Evolutionary conservation across 2,113 vertebrate genomes (phyloP), one percentile per base, ranked within the genome.

Genomic region (Microtus pennsylvanicus): DNA sequence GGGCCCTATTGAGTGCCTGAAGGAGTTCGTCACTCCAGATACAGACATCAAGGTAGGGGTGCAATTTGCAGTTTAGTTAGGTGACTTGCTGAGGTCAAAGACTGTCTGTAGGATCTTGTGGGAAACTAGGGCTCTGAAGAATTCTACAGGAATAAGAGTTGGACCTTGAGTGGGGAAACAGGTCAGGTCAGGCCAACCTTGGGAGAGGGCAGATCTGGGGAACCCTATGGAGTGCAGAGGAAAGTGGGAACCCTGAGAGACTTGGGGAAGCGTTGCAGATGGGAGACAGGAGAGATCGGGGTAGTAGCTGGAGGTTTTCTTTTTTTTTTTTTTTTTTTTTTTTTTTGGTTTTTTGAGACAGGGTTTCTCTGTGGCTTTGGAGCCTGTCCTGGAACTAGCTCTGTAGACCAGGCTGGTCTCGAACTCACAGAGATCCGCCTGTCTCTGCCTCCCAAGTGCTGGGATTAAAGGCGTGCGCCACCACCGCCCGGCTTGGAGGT

Each of bases 11-110:
- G 97, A 99, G 89, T 96, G 97, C 81, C 98, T 99, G 95, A 98
- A 98, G 69, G 99, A 99, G 7, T 95, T 98, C n/a, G 97, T 99
- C 81, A 98, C 98, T 26, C 98, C 99, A 0, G 99, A 99, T 78
- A 98, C 98, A 0, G 99, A 99, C 95, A 99, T 99, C 95, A 99
- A 99, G 99, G 99, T 99, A 98, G 90, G 22, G 33, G 69, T 89
- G 26, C n/a, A 26, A 35, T 63, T 69, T 33, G 19, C 35, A 38
- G 33, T 61, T 63, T 16, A 35, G 19, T 52, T 14, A 17, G 86
- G 90, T 93, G 76, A 72, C 58, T 72, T 55, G 26, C 42, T 85
- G 50, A 74, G 75, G 65, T 72, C 24, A 72, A 72, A 58, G 28
- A 13, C 30, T 30, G 13, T 77, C 26, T 30, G 35, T 95, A 35